Base-by-base conservation (phyloP, 37 sponge, comb jelly and placozoan species). In the Chondrilla cf. caribensis region DNA sequence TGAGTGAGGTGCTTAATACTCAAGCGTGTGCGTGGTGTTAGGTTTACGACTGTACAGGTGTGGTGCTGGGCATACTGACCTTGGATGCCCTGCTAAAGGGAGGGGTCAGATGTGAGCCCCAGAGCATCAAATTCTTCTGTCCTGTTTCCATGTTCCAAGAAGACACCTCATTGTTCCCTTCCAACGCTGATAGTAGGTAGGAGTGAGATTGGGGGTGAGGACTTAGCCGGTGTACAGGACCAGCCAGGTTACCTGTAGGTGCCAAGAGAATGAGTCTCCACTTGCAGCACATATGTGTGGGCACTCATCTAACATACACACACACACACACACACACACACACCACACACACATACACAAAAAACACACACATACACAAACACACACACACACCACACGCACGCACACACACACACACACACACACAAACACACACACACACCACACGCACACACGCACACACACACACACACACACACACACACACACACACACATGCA, bases 141-240 rank as follows among this genome's bases (percentile, higher is more conserved):
- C 87, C 88, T 8, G 94, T 93, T 83, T 93, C 94, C 90, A 93
- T 87, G 70, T 93, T 85, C 94, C 94, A 93, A 0, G 85, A 44
- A 6, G 91, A 86, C 64, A 94, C 88, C 75, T 94, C 95, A 66
- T 94, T 94, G 77, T 94, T 94, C 17, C 86, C 88, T 64, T 84
- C 83, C 39, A 85, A 81, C 31, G 91, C 86, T 14, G 91, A 85
- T 43, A 94, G 72, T 67, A 94, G 84, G 60, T 80, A 83, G 62
- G 79, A 68, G 19, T 81, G 89, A 40, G 85, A 82, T 0, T 55
- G 68, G n/a, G 95, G 95, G 82, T 94, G 88, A 21, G 95, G 80
- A 58, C 85, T 79, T 67, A 94, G 71, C 6, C 80, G 82, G 78
- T 94, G 57, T 17, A 94, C 85, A 0, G 84, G 80, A 58, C 88